Conservation (phyloP, 1,140 invertebrate genomes). For the Dysdera silvatica region DNA sequence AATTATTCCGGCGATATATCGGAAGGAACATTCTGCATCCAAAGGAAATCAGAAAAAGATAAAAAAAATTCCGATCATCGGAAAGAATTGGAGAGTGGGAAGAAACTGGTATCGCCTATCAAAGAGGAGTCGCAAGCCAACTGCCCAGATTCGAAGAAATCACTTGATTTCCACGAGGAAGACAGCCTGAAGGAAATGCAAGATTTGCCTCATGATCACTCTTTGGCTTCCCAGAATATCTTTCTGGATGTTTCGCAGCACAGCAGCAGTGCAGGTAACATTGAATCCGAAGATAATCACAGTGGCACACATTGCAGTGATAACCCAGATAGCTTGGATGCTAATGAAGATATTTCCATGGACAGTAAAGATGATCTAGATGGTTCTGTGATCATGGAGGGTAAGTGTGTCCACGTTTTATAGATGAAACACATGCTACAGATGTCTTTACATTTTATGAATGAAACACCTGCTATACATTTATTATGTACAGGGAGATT, state of each 20-base stretch:
- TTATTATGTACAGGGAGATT: too few species aligned
- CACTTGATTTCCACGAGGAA: slow-evolving; percentile 19
- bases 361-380: slow-evolving; percentile 25
- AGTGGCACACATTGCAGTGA: slow-evolving; percentile 26
- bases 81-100: slow-evolving; percentile 2
- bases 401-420: too few species aligned
- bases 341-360: slow-evolving; percentile 22
- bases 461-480: too few species aligned
- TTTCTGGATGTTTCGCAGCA: slow-evolving; percentile 4
- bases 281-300: slow-evolving; percentile 13
- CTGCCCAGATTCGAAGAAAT: slow-evolving; percentile 12
- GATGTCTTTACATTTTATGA: too few species aligned
- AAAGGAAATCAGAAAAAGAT: slow-evolving; percentile 4
- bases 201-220: slow-evolving; percentile 18
- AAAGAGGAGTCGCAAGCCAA: slow-evolving; percentile 17
- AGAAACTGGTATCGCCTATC: slow-evolving; percentile 23
- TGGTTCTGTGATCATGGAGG: slow-evolving; percentile 8
- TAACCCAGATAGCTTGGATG: slow-evolving; percentile 24
- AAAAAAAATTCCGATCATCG: neutral
- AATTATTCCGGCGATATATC: neutral
- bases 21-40: neutral
- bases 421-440: too few species aligned
- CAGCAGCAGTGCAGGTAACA: slow-evolving; percentile 1
- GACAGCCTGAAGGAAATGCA: slow-evolving; percentile 22
- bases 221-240: neutral